A percentile compares a stretch with the other conserved stretches of the same genome.
Evolutionary conservation across 2,113 vertebrate species (phyloP).

Genomic region (Abramis brama): DNA sequence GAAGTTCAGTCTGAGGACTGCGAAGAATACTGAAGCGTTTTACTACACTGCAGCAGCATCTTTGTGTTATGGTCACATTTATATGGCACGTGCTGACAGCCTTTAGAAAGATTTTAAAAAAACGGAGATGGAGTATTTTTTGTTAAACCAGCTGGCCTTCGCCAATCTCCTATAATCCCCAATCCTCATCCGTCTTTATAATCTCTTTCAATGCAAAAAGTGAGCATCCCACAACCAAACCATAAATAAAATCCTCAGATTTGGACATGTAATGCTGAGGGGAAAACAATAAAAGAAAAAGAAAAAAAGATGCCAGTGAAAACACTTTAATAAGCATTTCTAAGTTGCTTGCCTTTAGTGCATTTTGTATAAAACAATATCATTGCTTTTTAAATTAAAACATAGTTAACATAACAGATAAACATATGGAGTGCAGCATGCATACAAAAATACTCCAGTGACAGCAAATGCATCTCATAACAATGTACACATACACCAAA

Average conservation of each 20-base stretch:
- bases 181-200: constrained; percentile 26
- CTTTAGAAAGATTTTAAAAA: not conserved
- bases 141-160: not conserved
- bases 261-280: not conserved
- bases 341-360: not conserved
- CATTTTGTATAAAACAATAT: constrained; percentile 1
- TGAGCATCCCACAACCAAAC: not conserved
- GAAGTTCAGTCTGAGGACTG: no score
- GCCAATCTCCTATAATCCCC: constrained; percentile 39
- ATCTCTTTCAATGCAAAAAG: constrained; percentile 10
- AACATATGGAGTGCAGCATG: constrained; percentile 18
- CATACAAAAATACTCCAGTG: constrained; percentile 37
- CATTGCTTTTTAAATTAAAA: not conserved
- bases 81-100: not conserved
- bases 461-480: not conserved
- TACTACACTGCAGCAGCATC: not conserved
- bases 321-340: constrained; percentile 19
- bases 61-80: constrained; percentile 27
- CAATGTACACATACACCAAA: constrained; percentile 3
- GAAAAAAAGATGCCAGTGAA: not conserved
- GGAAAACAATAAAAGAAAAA: not conserved
- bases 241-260: not conserved
- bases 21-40: not conserved
- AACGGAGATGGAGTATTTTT: not conserved
- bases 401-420: not conserved